Percentiles rank a stretch among this genome's conserved stretches.
Evolutionary conservation across 2,797 vertebrate genomes (phyloP).

Genomic region (Parauchenoglanis punctatus): DNA sequence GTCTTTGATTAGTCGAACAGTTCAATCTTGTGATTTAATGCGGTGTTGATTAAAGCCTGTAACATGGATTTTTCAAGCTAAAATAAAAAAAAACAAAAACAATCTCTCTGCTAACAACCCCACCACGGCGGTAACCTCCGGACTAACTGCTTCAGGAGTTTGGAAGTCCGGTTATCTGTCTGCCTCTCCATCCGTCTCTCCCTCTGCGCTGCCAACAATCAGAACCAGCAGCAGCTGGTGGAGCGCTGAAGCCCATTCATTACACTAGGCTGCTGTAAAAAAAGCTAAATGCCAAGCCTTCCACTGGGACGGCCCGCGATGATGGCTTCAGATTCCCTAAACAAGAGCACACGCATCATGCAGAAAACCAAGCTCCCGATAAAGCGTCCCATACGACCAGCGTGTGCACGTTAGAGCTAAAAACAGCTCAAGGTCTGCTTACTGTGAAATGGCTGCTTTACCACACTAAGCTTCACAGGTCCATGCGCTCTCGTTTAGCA

Average conservation of each 20-base stretch:
- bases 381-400: not conserved
- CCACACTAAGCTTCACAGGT: not conserved
- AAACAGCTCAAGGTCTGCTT: conserved; percentile 19
- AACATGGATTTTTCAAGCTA: not conserved
- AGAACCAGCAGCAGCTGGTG: conserved; percentile 42
- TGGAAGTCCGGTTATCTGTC: conserved; percentile 17
- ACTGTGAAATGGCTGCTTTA: not conserved
- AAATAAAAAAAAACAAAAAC: too few species aligned
- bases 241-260: conserved; percentile 30
- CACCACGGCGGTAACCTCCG: not conserved
- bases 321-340: conserved; percentile 7
- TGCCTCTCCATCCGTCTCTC: conserved; percentile 16
- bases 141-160: not conserved
- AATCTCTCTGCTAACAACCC: not conserved
- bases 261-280: conserved; percentile 18
- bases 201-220: not conserved
- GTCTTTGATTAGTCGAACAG: not conserved
- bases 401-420: not conserved
- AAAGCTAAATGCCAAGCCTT: conserved; percentile 15
- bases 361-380: too few species aligned
- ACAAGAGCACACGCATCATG: not conserved
- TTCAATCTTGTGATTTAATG: not conserved
- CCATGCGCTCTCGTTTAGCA: not conserved
- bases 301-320: conserved; percentile 19
- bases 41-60: not conserved